Percentiles rank a stretch among this genome's conserved stretches.
These are phyloP conservation scores for Muscicapa adusta DNA, from an alignment of 2,113 vertebrate species.

Conservation along the genomic window DNA sequence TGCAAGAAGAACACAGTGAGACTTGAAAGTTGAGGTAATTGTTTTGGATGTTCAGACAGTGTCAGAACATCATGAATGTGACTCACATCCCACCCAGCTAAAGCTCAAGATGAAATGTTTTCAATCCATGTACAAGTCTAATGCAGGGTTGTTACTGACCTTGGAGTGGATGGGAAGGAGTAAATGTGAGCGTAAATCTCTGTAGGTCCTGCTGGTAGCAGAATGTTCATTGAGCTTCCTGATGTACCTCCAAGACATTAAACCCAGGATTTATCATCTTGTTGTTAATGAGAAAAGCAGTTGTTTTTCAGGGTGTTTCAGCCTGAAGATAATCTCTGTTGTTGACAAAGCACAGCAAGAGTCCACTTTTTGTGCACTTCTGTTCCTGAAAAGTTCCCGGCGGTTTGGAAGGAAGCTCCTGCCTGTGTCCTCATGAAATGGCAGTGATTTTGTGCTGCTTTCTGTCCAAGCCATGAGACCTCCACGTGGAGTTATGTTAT, in stretches of 20 bases:
- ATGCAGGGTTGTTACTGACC: neutral
- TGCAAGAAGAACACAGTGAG: neutral
- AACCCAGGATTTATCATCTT: neutral
- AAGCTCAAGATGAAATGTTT: neutral
- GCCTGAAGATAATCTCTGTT: neutral
- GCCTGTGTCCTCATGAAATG: fast-evolving
- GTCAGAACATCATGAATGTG: neutral
- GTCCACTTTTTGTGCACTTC: neutral
- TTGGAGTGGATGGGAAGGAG: neutral
- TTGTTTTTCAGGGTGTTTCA: neutral
- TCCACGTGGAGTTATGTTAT: neutral
- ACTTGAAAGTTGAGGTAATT: neutral
- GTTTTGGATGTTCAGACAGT: neutral
- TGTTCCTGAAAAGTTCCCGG: neutral
- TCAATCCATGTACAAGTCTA: neutral
- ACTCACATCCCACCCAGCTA: neutral
- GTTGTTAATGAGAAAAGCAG: neutral
- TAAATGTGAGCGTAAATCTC: neutral
- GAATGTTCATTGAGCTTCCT: neutral
- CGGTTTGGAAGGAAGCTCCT: neutral
- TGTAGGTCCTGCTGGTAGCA: neutral
- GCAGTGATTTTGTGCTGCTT: neutral
- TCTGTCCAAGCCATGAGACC: neutral
- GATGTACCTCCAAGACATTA: neutral
- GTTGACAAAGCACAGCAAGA: neutral